Evolutionary conservation across 1,140 invertebrate species (phyloP).

Genomic region (Macrotrachela quadricornifera): DNA sequence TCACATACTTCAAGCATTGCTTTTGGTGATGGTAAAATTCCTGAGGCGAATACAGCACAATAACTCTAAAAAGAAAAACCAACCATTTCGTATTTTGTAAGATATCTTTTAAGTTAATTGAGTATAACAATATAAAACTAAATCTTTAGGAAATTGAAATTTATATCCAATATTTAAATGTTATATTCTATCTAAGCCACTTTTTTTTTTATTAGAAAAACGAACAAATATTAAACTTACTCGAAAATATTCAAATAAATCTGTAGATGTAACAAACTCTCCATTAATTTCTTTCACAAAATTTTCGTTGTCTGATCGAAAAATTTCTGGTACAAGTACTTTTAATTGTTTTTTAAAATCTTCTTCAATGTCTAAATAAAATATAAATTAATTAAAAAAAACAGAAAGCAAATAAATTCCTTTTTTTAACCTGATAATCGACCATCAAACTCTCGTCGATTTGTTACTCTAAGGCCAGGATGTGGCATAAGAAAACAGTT

Average conservation of each 20-base stretch:
- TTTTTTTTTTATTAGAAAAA: too few relatives aligned
- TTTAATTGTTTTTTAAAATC: conserved; percentile 72
- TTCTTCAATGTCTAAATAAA: conserved; percentile 60
- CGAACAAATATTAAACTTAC: conserved; percentile 13
- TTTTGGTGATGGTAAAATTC: conserved; percentile 91
- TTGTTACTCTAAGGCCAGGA: conserved; percentile 82
- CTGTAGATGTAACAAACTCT: conserved; percentile 64
- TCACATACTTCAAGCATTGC: conserved; percentile 73
- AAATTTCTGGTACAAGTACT: conserved; percentile 60
- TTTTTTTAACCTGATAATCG: conserved; percentile 43
- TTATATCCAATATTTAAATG: too few relatives aligned
- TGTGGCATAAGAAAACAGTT: conserved; percentile 92
- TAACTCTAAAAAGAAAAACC: conserved; percentile 42
- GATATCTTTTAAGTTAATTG: neutral
- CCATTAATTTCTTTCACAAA: conserved; percentile 89
- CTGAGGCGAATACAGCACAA: conserved; percentile 79
- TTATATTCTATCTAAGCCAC: too few relatives aligned
- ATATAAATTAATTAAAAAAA: neutral
- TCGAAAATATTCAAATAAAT: conserved; percentile 88
- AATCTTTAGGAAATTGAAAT: too few relatives aligned
- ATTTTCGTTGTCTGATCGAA: conserved; percentile 60
- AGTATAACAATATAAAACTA: too few relatives aligned
- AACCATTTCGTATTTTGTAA: neutral
- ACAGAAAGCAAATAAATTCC: conserved; percentile 3
- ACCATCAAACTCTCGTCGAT: conserved; percentile 87